Base-by-base conservation (phyloP, 2,888 invertebrate genomes). In the Stegophylla sp. region DNA sequence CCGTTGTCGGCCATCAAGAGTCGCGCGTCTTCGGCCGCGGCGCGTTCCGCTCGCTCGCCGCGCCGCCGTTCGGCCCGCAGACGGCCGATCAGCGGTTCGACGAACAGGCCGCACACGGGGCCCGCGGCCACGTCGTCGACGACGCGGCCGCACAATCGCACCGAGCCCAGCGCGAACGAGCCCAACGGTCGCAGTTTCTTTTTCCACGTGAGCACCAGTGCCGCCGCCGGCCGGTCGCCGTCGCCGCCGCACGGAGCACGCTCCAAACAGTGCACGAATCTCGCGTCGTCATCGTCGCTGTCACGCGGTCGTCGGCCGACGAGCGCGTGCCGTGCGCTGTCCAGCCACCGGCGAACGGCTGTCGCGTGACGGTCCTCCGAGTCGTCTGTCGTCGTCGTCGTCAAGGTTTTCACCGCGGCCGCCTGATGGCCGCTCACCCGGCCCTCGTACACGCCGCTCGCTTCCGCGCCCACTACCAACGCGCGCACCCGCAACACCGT, bases 181-280 rank as follows among this genome's bases (percentile, higher is more conserved):
- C 73, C 59, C 20, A 74, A 61, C 15, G 28, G 48, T 0, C 1
- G 26, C 23, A 71, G 1, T 15, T 74, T 74, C 0, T 48, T 26
- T 20, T 61, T 74, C 73, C 73, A 74, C 12, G 45, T n/a, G 7
- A 73, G 20, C 15, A n/a, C 20, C 0, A 74, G 15, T 5, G 26
- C 12, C 17, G 56, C 15, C 28, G 34, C 5, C 7, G 28, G 1
- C 4, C 56, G 0, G 4, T 15, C 43, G 0, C 10, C n/a, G 20
- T 43, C 3, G 3, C 15, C 15, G 23, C 59, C 17, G 1, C 72
- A 0, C n/a, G 43, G 20, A 17, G n/a, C n/a, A n/a, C 17, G 12
- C 23, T 56, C 20, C 28, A 74, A 48, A 63, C n/a, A 20, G 45
- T 74, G 23, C 20, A 26, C 61, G 10, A 48, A 73, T 0, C 17